Conservation (phyloP, 2,888 invertebrate genomes). For the Cephonodes hylas region DNA sequence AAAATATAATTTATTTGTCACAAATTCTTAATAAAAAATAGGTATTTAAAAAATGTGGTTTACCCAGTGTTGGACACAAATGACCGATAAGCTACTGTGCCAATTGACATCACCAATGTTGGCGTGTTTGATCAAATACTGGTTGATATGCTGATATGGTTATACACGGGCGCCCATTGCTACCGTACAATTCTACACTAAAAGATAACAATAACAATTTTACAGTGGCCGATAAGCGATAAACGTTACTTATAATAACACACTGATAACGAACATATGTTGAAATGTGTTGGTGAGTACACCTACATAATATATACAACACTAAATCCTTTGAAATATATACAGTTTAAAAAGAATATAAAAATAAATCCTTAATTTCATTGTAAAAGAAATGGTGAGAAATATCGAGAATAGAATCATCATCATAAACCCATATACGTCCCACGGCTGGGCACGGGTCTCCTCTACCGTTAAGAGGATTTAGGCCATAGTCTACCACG, state of each 20-base stretch:
- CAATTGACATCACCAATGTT: conserved; percentile 21
- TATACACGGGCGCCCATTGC: conserved; percentile 47
- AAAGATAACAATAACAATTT: conserved; percentile 40
- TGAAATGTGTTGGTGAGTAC: conserved; percentile 5
- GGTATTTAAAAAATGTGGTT: background rate
- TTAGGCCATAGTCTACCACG: no score
- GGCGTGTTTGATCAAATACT: conserved; percentile 31
- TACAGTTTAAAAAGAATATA: background rate
- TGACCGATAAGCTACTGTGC: background rate
- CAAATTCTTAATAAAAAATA: no score
- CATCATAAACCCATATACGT: no score
- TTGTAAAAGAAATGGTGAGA: no score
- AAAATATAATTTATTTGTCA: no score
- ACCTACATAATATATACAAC: no score
- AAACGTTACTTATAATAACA: conserved; percentile 10
- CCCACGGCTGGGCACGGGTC: no score
- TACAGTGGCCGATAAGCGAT: conserved; percentile 16
- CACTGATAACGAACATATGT: background rate
- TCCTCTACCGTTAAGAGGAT: no score
- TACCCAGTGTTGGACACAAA: background rate
- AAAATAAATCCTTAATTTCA: no score
- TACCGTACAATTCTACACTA: conserved; percentile 48
- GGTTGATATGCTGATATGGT: conserved; percentile 25
- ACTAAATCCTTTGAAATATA: no score
- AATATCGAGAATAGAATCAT: no score